Percentiles rank a stretch among this genome's conserved stretches.
phyloP scores from a whole-genome alignment of 2,797 vertebrate genomes.

The Lepidocolaptes lacrymiger region DNA sequence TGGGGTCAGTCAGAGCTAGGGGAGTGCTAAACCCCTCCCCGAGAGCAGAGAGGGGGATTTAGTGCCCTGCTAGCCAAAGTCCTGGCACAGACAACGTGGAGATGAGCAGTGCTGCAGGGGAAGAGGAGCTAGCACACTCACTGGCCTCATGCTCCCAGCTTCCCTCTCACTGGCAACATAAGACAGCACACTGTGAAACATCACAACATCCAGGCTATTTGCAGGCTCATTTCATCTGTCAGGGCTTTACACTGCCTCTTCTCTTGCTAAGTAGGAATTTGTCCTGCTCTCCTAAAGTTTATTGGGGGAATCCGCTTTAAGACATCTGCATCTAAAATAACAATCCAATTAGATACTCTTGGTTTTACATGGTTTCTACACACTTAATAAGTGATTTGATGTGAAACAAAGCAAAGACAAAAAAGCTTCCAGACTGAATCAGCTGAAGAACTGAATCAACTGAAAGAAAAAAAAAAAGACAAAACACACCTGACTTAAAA shows the following conservation, averaged over 20 bases:
- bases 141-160: too few relatives aligned
- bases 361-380: background rate
- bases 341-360: background rate
- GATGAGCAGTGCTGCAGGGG: too few relatives aligned
- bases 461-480: background rate
- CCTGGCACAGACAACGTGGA: too few relatives aligned
- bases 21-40: too few relatives aligned
- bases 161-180: background rate
- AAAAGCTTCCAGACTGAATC: background rate
- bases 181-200: background rate
- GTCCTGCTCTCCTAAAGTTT: background rate
- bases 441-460: background rate
- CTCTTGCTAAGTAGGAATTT: background rate
- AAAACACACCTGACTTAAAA: background rate
- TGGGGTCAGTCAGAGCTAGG: too few relatives aligned
- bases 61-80: too few relatives aligned
- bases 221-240: background rate
- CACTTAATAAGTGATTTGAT: background rate
- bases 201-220: background rate
- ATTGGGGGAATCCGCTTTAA: background rate
- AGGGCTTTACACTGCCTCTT: background rate
- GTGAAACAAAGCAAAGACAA: background rate
- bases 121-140: too few relatives aligned
- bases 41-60: too few relatives aligned
- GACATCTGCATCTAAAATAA: background rate